Conservation (phyloP, 2,888 invertebrate species). For the Campaea margaritaria region DNA sequence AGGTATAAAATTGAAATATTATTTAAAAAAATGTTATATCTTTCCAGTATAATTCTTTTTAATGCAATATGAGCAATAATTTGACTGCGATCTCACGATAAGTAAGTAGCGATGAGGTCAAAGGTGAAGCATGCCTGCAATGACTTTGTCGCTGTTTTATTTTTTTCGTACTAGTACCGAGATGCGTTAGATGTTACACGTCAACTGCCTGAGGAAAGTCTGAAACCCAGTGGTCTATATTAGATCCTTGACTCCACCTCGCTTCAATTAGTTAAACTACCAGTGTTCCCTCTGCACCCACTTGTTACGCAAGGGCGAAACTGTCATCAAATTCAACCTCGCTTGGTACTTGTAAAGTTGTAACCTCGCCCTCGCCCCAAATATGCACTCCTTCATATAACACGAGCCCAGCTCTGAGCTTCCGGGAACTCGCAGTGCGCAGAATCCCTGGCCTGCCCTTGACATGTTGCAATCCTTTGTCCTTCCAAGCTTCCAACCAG, state of each 20-base stretch:
- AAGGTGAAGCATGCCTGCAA: too few relatives aligned
- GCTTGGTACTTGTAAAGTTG: slow-evolving; percentile 18
- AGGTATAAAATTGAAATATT: too few relatives aligned
- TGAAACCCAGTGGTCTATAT: too few relatives aligned
- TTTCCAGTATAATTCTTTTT: too few relatives aligned
- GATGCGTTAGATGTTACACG: too few relatives aligned
- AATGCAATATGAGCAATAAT: too few relatives aligned
- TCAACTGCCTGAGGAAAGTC: too few relatives aligned
- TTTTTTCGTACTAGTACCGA: too few relatives aligned
- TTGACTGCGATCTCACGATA: too few relatives aligned
- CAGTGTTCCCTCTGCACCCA: slow-evolving; percentile 3
- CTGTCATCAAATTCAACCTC: slow-evolving; percentile 19
- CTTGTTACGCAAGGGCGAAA: slow-evolving; percentile 26
- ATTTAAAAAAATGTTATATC: too few relatives aligned
- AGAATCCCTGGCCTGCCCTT: slow-evolving; percentile 82
- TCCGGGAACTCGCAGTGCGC: slow-evolving; percentile 60
- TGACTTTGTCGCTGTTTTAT: too few relatives aligned
- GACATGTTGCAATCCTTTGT: slow-evolving; percentile 75
- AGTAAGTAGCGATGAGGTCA: too few relatives aligned
- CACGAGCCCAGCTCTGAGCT: slow-evolving; percentile 15
- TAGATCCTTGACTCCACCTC: not conserved
- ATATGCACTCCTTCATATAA: slow-evolving; percentile 27
- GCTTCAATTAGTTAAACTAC: slow-evolving; percentile 2
- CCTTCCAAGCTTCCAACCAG: slow-evolving; percentile 57
- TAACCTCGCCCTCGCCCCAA: slow-evolving; percentile 30